Evolutionary conservation across 2,113 vertebrate genomes (phyloP).

Genomic region (Rhinolophus ferrumequinum): DNA sequence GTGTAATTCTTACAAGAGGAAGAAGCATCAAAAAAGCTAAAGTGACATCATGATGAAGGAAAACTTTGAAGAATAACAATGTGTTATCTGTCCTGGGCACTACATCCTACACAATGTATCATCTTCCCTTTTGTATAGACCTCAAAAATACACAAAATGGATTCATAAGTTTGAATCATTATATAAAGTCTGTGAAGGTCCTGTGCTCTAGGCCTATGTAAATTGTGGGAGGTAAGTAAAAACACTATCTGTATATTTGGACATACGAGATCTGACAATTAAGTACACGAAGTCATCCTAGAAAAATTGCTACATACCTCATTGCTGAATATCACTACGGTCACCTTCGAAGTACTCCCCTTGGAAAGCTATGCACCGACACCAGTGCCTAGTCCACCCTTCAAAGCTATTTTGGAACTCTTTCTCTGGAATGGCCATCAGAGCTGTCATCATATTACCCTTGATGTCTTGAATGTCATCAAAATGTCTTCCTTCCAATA

Average conservation of each 20-base stretch:
- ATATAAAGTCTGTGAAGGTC: neutral
- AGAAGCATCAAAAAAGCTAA: neutral
- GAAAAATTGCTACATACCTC: no score
- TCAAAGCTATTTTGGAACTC: no score
- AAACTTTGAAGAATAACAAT: neutral
- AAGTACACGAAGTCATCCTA: no score
- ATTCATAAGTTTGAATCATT: neutral
- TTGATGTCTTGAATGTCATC: no score
- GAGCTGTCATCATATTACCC: no score
- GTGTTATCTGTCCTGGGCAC: neutral
- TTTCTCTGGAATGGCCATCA: no score
- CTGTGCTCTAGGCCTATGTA: neutral
- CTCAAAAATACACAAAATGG: neutral
- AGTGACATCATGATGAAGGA: neutral
- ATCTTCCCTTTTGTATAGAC: neutral
- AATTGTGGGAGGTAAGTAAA: neutral
- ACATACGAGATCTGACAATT: neutral
- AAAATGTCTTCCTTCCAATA: no score
- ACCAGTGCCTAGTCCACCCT: no score
- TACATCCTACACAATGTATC: neutral
- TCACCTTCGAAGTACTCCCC: no score
- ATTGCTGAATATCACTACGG: no score
- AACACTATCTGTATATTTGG: neutral
- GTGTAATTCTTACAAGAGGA: neutral
- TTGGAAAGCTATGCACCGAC: no score